phyloP scores from a whole-genome alignment of 2,888 invertebrate genomes.

The Hemicrepidius hirtus region DNA sequence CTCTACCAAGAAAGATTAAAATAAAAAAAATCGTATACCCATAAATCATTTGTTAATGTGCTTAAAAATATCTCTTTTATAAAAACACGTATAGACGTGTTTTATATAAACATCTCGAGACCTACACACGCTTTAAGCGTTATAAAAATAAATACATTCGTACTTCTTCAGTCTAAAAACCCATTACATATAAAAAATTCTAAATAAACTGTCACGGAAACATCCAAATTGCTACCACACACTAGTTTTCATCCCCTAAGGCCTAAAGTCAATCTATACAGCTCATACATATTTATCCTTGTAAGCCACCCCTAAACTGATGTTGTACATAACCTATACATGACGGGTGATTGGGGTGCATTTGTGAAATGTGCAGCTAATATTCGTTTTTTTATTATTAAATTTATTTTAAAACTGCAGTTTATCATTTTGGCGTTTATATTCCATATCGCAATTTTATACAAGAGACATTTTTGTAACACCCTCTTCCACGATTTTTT shows the following conservation, averaged over 20 bases:
- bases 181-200: constrained; percentile 38
- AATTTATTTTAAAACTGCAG: neutral
- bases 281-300: constrained; percentile 60
- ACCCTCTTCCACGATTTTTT: too few relatives aligned
- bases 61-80: constrained; percentile 12
- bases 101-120: constrained; percentile 25
- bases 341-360: constrained; percentile 54
- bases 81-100: neutral
- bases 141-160: constrained; percentile 39
- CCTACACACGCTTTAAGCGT: constrained; percentile 15
- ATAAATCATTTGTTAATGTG: constrained; percentile 1
- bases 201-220: constrained; percentile 44
- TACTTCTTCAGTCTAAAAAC: constrained; percentile 23
- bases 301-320: constrained; percentile 59
- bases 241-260: constrained; percentile 55
- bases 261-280: constrained; percentile 56
- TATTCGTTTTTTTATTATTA: constrained; percentile 6
- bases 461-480: too few relatives aligned
- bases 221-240: constrained; percentile 43
- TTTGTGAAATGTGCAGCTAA: constrained; percentile 41
- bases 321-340: constrained; percentile 57
- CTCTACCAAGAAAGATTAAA: too few relatives aligned
- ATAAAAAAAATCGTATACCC: too few relatives aligned
- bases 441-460: too few relatives aligned
- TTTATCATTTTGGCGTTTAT: neutral